Evolutionary conservation across 2,888 invertebrate species (phyloP).

Genomic region (Volucella inflata): DNA sequence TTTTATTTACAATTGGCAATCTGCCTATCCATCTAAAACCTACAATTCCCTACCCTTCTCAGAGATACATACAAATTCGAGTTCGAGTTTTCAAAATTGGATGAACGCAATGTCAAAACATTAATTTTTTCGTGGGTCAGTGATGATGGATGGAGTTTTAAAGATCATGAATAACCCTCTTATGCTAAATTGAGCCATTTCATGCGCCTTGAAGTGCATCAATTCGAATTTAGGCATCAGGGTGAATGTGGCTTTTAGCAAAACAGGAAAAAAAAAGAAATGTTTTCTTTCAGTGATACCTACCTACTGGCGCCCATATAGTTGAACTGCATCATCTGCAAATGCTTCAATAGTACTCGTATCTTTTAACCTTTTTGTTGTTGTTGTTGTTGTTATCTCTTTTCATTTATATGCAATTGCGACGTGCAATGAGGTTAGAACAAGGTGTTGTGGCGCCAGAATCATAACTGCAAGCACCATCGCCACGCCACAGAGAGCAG

Average conservation of each 20-base stretch:
- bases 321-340: constrained; percentile 62
- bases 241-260: not conserved
- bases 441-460: constrained; percentile 76
- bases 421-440: constrained; percentile 71
- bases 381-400: constrained; percentile 27
- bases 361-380: constrained; percentile 20
- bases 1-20: constrained; percentile 72
- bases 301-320: constrained; percentile 5
- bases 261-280: not conserved
- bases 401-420: constrained; percentile 65
- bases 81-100: constrained; percentile 49
- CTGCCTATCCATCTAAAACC: constrained; percentile 46
- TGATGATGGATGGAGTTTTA: constrained; percentile 74
- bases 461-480: constrained; percentile 75
- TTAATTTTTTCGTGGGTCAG: constrained; percentile 71
- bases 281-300: constrained; percentile 21
- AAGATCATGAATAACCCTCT: constrained; percentile 68
- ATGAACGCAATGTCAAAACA: constrained; percentile 72
- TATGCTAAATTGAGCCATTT: constrained; percentile 70
- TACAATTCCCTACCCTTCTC: constrained; percentile 5
- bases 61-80: not conserved
- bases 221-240: constrained; percentile 65
- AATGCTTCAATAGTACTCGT: constrained; percentile 55
- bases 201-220: constrained; percentile 61
- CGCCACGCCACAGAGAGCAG: constrained; percentile 52